Evolutionary conservation across 2,797 vertebrate genomes (phyloP).

Genomic region (Gila robusta): DNA sequence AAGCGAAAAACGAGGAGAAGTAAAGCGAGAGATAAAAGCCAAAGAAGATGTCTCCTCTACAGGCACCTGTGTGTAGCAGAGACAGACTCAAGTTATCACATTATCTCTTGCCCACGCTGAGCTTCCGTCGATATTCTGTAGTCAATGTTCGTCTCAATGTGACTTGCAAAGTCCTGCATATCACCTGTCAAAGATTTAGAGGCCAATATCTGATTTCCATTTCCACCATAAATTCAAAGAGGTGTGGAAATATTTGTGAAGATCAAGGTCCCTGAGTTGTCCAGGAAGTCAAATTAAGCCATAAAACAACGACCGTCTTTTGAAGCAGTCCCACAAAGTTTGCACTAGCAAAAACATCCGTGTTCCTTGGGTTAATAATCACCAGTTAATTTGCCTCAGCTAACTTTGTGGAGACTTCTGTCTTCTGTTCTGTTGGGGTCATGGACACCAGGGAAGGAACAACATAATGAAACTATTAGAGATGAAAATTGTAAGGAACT

Average conservation of each 20-base stretch:
- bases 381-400: constrained; percentile 29
- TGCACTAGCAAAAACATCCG: constrained; percentile 16
- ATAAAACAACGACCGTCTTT: constrained; percentile 31
- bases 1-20: constrained; percentile 31
- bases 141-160: constrained; percentile 58
- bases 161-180: constrained; percentile 58
- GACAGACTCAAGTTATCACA: constrained; percentile 52
- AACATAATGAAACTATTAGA: background rate
- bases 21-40: constrained; percentile 2
- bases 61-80: constrained; percentile 52
- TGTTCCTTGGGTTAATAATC: constrained; percentile 55
- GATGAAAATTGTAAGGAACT: background rate
- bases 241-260: background rate
- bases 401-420: constrained; percentile 33
- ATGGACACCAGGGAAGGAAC: background rate
- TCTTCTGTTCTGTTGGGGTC: background rate
- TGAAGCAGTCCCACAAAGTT: constrained; percentile 7
- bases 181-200: background rate
- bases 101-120: constrained; percentile 49
- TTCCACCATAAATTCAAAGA: constrained; percentile 14
- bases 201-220: background rate
- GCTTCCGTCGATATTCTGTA: constrained; percentile 63
- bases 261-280: background rate
- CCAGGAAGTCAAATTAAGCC: constrained; percentile 15
- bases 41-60: constrained; percentile 31